These are phyloP conservation scores for Apogon hyalosoma DNA, from an alignment of 2,797 vertebrate genomes.

Conservation along the genomic window DNA sequence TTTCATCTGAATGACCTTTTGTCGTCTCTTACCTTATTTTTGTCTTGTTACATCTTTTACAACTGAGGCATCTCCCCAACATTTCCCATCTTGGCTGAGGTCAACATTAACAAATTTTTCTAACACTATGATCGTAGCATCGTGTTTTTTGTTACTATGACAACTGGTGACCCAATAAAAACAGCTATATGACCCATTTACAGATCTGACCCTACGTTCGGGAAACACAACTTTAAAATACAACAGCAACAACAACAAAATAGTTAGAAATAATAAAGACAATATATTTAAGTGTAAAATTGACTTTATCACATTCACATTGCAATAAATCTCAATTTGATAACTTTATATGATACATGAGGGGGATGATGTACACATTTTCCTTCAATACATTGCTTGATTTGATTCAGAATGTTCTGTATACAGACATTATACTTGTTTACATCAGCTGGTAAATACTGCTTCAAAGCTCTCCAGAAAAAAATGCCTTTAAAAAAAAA, in stretches of 20 bases:
- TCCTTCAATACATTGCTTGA: constrained; percentile 81
- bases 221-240: too few species aligned
- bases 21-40: too few species aligned
- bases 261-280: constrained; percentile 2
- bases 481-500: constrained; percentile 36
- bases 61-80: too few species aligned
- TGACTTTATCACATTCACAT: constrained; percentile 85
- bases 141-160: too few species aligned
- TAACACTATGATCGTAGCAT: too few species aligned
- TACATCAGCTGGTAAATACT: constrained; percentile 79
- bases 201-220: too few species aligned
- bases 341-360: constrained; percentile 81
- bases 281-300: constrained; percentile 74
- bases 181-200: too few species aligned
- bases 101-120: too few species aligned
- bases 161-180: too few species aligned
- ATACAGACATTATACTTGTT: constrained; percentile 69
- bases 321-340: constrained; percentile 83
- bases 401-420: constrained; percentile 70
- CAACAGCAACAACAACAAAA: neutral
- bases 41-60: too few species aligned
- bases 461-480: constrained; percentile 66
- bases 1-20: too few species aligned
- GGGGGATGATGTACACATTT: constrained; percentile 72
- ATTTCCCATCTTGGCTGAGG: too few species aligned